Conservation (phyloP, 2,888 invertebrate species). For the Gibbula magus region DNA sequence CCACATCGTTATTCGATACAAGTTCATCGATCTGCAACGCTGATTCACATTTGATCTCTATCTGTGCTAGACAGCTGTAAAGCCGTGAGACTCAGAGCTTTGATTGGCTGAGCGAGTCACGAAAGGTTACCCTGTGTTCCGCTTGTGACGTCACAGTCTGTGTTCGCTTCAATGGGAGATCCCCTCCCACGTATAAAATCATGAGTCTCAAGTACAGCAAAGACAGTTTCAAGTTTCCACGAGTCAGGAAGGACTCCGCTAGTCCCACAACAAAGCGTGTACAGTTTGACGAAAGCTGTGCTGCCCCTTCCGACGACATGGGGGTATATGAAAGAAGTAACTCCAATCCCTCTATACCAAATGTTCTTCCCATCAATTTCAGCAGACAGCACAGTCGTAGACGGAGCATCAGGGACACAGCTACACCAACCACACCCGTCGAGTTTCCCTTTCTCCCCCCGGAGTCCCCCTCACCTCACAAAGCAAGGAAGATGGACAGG, state of each 20-base stretch:
- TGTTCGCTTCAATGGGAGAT: not conserved
- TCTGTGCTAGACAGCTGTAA: too few relatives aligned
- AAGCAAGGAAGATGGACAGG: not conserved
- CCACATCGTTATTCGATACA: too few relatives aligned
- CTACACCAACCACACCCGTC: not conserved
- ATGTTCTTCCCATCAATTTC: not conserved
- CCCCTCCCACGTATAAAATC: not conserved
- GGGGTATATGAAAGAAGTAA: not conserved
- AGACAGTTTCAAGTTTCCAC: not conserved
- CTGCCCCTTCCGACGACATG: not conserved
- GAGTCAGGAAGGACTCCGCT: not conserved
- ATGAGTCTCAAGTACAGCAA: not conserved
- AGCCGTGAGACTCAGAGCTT: too few relatives aligned
- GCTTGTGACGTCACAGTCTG: not conserved
- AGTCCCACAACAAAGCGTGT: not conserved
- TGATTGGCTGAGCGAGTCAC: not conserved
- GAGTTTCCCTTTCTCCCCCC: not conserved
- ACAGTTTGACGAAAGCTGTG: not conserved
- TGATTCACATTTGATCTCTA: too few relatives aligned
- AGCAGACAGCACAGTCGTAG: not conserved
- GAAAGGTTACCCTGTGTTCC: conserved; percentile 7
- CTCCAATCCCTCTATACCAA: not conserved
- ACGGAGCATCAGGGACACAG: not conserved
- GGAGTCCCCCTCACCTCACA: not conserved
- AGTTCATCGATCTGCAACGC: too few relatives aligned